Percentiles rank a stretch among this genome's conserved stretches.
Evolutionary conservation across 2,888 invertebrate genomes (phyloP).

Genomic region (Oscheius myriophilus): DNA sequence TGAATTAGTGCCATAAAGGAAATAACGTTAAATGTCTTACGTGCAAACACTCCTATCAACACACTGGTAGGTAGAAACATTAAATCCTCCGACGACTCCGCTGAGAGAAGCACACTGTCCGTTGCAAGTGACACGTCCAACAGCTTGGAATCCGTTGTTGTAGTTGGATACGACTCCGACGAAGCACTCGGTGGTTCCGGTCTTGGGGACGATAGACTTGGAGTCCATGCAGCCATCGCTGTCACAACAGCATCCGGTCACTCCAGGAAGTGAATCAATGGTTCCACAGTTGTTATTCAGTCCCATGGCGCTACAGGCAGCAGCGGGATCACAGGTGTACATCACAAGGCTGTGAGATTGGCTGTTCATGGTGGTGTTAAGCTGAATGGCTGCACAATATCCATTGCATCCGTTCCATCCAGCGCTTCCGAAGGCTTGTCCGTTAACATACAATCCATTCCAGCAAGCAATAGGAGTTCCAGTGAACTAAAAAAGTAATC

Average conservation of each 20-base stretch:
- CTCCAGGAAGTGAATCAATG: constrained; percentile 35
- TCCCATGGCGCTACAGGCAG: constrained; percentile 25
- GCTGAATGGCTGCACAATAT: constrained; percentile 44
- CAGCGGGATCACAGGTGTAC: constrained; percentile 35
- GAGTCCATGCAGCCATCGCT: constrained; percentile 41
- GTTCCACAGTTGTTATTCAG: constrained; percentile 37
- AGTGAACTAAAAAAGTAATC: constrained; percentile 1
- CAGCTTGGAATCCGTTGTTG: constrained; percentile 21
- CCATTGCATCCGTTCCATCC: constrained; percentile 38
- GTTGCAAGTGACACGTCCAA: constrained; percentile 41
- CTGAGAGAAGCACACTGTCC: constrained; percentile 48
- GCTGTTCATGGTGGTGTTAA: constrained; percentile 32
- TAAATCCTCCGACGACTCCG: constrained; percentile 41
- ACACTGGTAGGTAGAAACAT: constrained; percentile 46
- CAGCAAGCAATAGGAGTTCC: constrained; percentile 42
- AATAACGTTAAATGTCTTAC: constrained; percentile 36
- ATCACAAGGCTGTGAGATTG: constrained; percentile 17
- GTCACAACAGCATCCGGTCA: constrained; percentile 51
- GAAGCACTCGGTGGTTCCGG: constrained; percentile 46
- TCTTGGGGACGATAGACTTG: constrained; percentile 37
- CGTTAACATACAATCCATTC: constrained; percentile 46
- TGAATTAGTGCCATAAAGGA: neutral
- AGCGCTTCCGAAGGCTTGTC: constrained; percentile 25
- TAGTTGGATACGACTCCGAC: constrained; percentile 45
- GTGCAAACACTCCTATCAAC: constrained; percentile 35